Conservation (phyloP, 2,113 vertebrate genomes). For the Pangasianodon gigas region DNA sequence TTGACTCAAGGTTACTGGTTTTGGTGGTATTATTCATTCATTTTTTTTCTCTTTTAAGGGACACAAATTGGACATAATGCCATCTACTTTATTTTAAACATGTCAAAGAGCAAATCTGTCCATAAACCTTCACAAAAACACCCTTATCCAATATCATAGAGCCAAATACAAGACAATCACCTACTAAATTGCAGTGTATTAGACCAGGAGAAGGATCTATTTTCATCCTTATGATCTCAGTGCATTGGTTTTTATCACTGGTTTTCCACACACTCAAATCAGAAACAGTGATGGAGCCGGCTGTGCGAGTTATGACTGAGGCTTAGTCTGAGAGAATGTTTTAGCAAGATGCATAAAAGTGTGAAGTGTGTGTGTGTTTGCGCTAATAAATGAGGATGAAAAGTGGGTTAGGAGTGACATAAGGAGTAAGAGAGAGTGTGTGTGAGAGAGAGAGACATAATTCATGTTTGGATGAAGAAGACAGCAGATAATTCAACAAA, state of each 20-base stretch:
- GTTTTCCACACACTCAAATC: no score
- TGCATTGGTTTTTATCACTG: no score
- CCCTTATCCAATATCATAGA: no score
- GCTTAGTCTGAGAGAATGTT: neutral
- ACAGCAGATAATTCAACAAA: neutral
- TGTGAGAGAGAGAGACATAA: neutral
- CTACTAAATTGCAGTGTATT: no score
- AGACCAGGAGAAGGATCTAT: no score
- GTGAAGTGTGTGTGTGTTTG: neutral
- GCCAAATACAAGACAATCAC: no score
- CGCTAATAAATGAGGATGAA: neutral
- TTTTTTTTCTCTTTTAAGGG: neutral
- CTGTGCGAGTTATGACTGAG: neutral
- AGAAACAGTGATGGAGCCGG: no score
- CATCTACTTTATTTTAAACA: neutral
- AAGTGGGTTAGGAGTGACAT: neutral
- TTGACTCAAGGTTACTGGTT: neutral
- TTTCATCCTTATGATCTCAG: no score
- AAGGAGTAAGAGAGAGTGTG: neutral
- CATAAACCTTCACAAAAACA: neutral
- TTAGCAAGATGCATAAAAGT: neutral
- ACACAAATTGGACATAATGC: neutral
- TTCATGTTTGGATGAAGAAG: neutral
- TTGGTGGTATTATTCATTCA: neutral
- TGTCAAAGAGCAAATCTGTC: neutral